These are phyloP conservation scores for Microchirus variegatus DNA, from an alignment of 2,797 vertebrate genomes.

Conservation along the genomic window DNA sequence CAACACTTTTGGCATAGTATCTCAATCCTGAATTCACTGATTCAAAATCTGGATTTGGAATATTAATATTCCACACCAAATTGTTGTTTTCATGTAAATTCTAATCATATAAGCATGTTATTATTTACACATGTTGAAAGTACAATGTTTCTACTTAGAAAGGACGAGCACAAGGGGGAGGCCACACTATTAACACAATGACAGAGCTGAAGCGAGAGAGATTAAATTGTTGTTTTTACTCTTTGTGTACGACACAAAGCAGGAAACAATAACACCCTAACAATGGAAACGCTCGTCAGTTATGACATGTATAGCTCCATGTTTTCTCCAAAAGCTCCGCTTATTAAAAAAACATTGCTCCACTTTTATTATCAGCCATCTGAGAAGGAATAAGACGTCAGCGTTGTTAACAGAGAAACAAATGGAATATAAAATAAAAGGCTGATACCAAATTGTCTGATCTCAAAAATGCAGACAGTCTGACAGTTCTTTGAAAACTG, in stretches of 20 bases:
- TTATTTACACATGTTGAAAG: slow-evolving; percentile 66
- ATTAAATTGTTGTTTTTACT: slow-evolving; percentile 66
- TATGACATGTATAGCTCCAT: slow-evolving; percentile 71
- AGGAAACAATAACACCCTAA: slow-evolving; percentile 63
- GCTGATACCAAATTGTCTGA: slow-evolving; percentile 36
- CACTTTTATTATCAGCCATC: slow-evolving; percentile 34
- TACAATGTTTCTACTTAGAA: slow-evolving; percentile 44
- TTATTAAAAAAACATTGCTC: slow-evolving; percentile 42
- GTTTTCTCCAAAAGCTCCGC: slow-evolving; percentile 27
- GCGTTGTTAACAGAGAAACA: slow-evolving; percentile 28
- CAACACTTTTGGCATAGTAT: slow-evolving; percentile 44
- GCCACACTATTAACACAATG: slow-evolving; percentile 67
- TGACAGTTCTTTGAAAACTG: slow-evolving; percentile 41
- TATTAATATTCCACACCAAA: slow-evolving; percentile 59
- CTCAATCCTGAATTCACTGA: slow-evolving; percentile 53
- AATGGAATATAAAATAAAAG: slow-evolving; percentile 47
- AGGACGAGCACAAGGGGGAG: slow-evolving; percentile 20
- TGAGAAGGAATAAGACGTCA: slow-evolving; percentile 32
- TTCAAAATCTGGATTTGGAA: slow-evolving; percentile 54
- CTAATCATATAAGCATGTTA: slow-evolving; percentile 51
- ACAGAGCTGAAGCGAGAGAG: slow-evolving; percentile 50
- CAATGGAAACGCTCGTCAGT: slow-evolving; percentile 45
- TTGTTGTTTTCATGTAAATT: slow-evolving; percentile 52
- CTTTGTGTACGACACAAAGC: slow-evolving; percentile 17
- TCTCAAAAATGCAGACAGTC: slow-evolving; percentile 30